A percentile compares a stretch with the other conserved stretches of the same genome.
phyloP scores from a whole-genome alignment of 2,888 invertebrate genomes.

The Acanthosepion lycidas region DNA sequence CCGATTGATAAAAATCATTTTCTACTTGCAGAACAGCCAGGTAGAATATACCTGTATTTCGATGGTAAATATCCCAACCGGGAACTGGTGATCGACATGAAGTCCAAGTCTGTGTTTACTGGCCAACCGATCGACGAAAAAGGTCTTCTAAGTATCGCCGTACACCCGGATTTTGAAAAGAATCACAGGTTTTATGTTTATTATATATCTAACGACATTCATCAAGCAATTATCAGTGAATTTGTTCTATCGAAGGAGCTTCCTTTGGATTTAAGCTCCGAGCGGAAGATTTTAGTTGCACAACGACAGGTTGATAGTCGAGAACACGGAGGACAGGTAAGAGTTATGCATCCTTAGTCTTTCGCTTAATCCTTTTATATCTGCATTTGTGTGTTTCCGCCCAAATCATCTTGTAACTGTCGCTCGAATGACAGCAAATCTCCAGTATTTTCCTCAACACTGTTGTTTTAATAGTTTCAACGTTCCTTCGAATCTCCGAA shows the following conservation, averaged over 20 bases:
- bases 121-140: slow-evolving; percentile 56
- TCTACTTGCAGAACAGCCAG: background rate
- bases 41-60: background rate
- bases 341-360: background rate
- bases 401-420: background rate
- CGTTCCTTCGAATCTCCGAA: too few relatives aligned
- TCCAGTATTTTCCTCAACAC: background rate
- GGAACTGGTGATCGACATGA: background rate
- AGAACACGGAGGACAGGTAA: slow-evolving; percentile 60
- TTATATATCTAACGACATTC: slow-evolving; percentile 52
- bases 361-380: background rate
- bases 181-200: slow-evolving; percentile 65
- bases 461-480: too few relatives aligned
- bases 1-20: background rate
- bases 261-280: slow-evolving; percentile 51
- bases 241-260: slow-evolving; percentile 48
- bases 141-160: slow-evolving; percentile 66
- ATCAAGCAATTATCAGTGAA: slow-evolving; percentile 45
- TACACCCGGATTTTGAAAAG: slow-evolving; percentile 64
- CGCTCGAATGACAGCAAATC: background rate
- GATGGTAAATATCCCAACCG: background rate
- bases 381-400: background rate
- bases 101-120: background rate
- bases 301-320: slow-evolving; percentile 55
- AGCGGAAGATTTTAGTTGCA: slow-evolving; percentile 54